These are phyloP conservation scores for Mythimna loreyi DNA, from an alignment of 2,888 invertebrate species.

Conservation along the genomic window DNA sequence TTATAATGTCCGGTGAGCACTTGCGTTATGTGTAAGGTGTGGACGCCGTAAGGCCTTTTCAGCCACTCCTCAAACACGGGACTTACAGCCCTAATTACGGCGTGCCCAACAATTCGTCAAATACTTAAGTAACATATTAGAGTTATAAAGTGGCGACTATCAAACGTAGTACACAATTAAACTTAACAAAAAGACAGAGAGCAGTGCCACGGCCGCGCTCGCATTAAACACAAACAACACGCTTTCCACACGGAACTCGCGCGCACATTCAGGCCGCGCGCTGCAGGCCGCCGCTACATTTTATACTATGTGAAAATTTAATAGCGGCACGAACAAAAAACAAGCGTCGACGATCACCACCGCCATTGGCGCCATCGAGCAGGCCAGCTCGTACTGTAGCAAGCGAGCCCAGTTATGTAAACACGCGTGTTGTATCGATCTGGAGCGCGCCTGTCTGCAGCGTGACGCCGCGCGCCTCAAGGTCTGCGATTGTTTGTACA, in stretches of 20 bases:
- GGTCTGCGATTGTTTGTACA: constrained; percentile 42
- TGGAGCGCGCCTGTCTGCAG: constrained; percentile 34
- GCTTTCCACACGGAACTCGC: constrained; percentile 74
- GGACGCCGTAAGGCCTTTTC: no score
- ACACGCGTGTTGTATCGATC: constrained; percentile 36
- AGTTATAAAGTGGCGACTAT: not conserved
- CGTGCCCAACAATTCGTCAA: not conserved
- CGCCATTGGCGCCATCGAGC: not conserved
- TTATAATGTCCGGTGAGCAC: no score
- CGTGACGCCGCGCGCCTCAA: constrained; percentile 6
- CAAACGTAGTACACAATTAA: not conserved
- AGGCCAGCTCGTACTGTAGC: not conserved
- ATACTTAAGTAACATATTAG: not conserved
- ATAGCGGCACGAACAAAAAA: constrained; percentile 11
- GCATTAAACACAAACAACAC: constrained; percentile 30
- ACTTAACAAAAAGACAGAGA: not conserved
- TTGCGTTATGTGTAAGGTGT: no score
- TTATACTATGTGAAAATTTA: constrained; percentile 17
- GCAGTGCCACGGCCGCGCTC: not conserved
- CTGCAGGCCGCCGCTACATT: constrained; percentile 7
- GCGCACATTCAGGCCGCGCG: constrained; percentile 39
- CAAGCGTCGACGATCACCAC: not conserved
- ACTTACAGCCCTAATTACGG: no score
- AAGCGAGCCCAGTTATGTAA: not conserved
- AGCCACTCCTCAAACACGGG: no score